phyloP scores from a whole-genome alignment of 2,113 vertebrate genomes.

The Myrmecophaga tridactyla region DNA sequence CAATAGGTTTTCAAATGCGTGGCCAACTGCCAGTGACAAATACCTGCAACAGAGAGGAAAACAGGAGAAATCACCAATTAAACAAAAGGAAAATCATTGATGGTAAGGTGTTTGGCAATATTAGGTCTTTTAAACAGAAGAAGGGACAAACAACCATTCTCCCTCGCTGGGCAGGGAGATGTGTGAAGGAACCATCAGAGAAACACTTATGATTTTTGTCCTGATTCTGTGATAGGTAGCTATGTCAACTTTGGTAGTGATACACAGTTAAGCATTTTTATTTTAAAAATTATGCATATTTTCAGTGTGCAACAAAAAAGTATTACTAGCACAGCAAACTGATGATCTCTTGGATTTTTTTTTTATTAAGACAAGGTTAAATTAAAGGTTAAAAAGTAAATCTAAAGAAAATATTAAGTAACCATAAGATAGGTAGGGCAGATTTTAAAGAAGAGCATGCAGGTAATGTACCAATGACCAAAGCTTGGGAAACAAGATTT shows the following conservation, averaged over 20 bases:
- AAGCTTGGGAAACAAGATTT: neutral
- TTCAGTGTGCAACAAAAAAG: neutral
- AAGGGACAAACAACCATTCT: neutral
- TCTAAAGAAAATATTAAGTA: neutral
- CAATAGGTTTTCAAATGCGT: neutral
- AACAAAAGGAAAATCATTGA: neutral
- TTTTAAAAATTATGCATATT: neutral
- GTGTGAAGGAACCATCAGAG: neutral
- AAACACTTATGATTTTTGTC: neutral
- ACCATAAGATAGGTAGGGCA: neutral
- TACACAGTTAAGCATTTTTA: neutral
- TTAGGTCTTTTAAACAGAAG: neutral
- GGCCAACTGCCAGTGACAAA: neutral
- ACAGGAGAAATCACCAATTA: neutral
- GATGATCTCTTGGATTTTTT: neutral
- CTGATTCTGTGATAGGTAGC: neutral
- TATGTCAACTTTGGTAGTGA: neutral
- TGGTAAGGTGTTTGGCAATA: neutral
- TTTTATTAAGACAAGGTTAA: constrained; percentile 33
- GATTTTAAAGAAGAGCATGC: neutral
- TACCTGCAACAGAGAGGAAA: neutral
- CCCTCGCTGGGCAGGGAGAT: neutral
- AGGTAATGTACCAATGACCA: neutral
- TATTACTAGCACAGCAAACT: neutral
- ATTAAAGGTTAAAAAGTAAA: neutral